These are phyloP conservation scores for Ispidina lecontei DNA, from an alignment of 2,797 vertebrate genomes.

Conservation along the genomic window DNA sequence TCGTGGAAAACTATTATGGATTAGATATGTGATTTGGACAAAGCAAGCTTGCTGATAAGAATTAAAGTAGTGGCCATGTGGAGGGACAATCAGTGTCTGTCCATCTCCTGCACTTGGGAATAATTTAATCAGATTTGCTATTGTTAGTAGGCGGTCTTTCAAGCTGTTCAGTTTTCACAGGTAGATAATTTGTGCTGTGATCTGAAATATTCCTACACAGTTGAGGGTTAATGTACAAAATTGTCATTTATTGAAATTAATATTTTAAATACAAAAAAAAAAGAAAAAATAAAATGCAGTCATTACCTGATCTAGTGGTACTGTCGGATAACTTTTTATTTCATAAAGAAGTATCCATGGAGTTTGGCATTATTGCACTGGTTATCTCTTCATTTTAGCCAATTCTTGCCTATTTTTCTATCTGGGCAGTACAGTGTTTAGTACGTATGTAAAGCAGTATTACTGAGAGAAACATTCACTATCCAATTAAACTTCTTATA, in stretches of 20 bases:
- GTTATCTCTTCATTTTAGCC: neutral
- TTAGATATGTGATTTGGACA: constrained; percentile 73
- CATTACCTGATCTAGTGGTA: neutral
- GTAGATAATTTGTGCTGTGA: constrained; percentile 43
- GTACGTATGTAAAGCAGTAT: neutral
- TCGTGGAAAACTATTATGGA: constrained; percentile 76
- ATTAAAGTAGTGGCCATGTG: constrained; percentile 73
- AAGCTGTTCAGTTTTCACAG: constrained; percentile 77
- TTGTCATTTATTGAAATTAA: constrained; percentile 3
- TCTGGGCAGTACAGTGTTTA: neutral
- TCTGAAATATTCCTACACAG: constrained; percentile 56
- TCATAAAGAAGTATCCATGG: neutral
- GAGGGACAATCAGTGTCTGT: constrained; percentile 68
- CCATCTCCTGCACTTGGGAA: constrained; percentile 50
- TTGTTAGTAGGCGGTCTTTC: constrained; percentile 68
- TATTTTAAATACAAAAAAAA: neutral
- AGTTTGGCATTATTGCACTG: neutral
- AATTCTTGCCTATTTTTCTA: neutral
- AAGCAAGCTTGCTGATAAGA: constrained; percentile 69
- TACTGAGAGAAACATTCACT: neutral
- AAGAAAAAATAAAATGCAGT: neutral
- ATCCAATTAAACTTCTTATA: neutral
- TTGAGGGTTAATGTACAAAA: constrained; percentile 41
- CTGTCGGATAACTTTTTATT: neutral
- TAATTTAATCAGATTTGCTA: constrained; percentile 76